Conservation (phyloP, 2,797 vertebrate species). For the Chiloscyllium punctatum region DNA sequence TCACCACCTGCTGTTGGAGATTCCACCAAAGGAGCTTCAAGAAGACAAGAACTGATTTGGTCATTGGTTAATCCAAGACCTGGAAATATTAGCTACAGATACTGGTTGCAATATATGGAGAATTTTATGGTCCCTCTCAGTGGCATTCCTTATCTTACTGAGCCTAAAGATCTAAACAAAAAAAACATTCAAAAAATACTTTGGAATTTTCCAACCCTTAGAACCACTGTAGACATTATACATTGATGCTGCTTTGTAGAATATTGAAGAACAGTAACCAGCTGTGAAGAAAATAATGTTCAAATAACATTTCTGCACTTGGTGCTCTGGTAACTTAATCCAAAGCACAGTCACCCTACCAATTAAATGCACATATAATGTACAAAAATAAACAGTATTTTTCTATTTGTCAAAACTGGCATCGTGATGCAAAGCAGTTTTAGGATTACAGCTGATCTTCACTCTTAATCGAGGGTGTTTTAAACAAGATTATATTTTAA, state of each 20-base stretch:
- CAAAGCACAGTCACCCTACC: neutral
- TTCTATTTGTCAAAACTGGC: neutral
- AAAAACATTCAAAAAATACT: neutral
- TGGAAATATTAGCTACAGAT: neutral
- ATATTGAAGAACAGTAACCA: neutral
- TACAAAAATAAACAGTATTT: too few relatives aligned
- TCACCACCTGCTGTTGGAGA: too few relatives aligned
- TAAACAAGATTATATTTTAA: neutral
- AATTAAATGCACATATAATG: neutral
- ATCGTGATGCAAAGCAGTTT: too few relatives aligned
- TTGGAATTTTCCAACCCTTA: neutral
- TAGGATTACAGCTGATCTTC: neutral
- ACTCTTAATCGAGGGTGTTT: neutral
- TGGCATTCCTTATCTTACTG: neutral
- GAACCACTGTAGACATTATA: neutral
- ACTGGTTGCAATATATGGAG: neutral
- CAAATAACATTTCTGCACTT: neutral
- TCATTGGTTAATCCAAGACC: neutral
- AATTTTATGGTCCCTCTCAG: neutral
- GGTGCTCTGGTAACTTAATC: neutral
- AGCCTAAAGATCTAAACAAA: neutral
- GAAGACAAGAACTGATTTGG: neutral
- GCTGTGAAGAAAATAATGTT: neutral
- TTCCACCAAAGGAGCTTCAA: neutral
- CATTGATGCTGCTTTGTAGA: neutral